These are phyloP conservation scores for Cirrhinus molitorella DNA, from an alignment of 2,797 vertebrate species.

Conservation along the genomic window DNA sequence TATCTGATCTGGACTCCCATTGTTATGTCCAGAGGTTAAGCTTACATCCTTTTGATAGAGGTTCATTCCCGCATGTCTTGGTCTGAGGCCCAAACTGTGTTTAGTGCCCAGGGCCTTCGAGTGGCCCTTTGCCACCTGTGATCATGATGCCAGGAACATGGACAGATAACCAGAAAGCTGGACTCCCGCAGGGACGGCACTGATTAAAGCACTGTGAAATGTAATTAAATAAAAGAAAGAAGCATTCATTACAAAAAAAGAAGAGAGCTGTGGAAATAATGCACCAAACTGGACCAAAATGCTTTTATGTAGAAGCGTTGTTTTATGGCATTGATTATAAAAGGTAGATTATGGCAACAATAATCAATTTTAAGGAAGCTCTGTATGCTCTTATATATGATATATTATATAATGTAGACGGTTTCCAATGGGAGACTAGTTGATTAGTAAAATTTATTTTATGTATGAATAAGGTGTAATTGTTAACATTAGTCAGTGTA, in stretches of 20 bases:
- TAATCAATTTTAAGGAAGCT: neutral
- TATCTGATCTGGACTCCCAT: conserved; percentile 31
- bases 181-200: conserved; percentile 50
- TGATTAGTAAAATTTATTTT: neutral
- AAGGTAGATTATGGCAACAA: conserved; percentile 66
- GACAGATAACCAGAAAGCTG: conserved; percentile 46
- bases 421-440: neutral
- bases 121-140: conserved; percentile 48
- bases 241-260: conserved; percentile 58
- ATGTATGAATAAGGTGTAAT: too few relatives aligned
- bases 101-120: conserved; percentile 53
- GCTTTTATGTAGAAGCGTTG: conserved; percentile 51
- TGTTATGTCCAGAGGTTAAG: conserved; percentile 40
- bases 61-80: neutral
- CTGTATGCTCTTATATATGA: neutral
- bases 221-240: conserved; percentile 58
- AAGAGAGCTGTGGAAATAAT: conserved; percentile 68
- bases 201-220: conserved; percentile 29
- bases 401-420: neutral
- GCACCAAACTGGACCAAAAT: conserved; percentile 60
- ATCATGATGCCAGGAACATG: conserved; percentile 36
- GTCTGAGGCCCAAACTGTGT: conserved; percentile 38
- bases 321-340: conserved; percentile 68
- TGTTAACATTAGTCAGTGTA: too few relatives aligned
- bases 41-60: conserved; percentile 20